These are phyloP conservation scores for Atlantisia rogersi DNA, from an alignment of 2,113 vertebrate genomes.

Conservation along the genomic window DNA sequence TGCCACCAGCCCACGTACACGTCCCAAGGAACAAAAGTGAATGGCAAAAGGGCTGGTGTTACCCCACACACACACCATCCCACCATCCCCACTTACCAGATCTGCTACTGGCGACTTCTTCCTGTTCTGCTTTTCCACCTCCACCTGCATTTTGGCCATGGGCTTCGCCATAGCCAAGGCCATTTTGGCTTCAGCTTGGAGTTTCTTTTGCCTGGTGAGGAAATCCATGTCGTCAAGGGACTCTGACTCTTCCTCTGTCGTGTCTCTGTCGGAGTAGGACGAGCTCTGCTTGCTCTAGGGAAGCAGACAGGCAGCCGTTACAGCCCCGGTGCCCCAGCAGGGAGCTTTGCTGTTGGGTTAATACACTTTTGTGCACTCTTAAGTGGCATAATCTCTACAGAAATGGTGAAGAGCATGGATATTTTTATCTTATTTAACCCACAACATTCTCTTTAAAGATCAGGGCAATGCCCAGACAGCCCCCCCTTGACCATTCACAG, in stretches of 20 bases:
- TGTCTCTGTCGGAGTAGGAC: constrained; percentile 97
- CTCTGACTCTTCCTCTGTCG: constrained; percentile 95
- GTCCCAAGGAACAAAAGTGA: background rate
- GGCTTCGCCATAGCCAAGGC: constrained; percentile 98
- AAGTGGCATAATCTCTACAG: background rate
- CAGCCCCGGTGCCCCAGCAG: background rate
- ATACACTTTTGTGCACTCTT: rapidly evolving
- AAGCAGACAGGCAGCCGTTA: background rate
- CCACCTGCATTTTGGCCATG: constrained; percentile 99
- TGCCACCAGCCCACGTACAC: rapidly evolving
- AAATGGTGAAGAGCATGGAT: background rate
- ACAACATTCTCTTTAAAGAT: background rate
- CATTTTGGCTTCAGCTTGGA: constrained; percentile 96
- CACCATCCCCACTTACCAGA: constrained; percentile 79
- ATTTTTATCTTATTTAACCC: background rate
- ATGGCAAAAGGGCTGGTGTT: background rate
- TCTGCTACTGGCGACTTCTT: constrained; percentile 98
- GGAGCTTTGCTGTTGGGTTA: background rate
- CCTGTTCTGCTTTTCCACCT: constrained; percentile 98
- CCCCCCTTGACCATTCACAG: background rate
- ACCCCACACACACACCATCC: background rate
- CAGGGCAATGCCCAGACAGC: background rate
- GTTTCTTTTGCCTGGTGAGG: constrained; percentile 93
- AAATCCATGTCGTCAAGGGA: constrained; percentile 99
- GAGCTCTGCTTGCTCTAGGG: constrained; percentile 97